These are phyloP conservation scores for Urechis unicinctus DNA, from an alignment of 2,888 invertebrate genomes.

Conservation along the genomic window DNA sequence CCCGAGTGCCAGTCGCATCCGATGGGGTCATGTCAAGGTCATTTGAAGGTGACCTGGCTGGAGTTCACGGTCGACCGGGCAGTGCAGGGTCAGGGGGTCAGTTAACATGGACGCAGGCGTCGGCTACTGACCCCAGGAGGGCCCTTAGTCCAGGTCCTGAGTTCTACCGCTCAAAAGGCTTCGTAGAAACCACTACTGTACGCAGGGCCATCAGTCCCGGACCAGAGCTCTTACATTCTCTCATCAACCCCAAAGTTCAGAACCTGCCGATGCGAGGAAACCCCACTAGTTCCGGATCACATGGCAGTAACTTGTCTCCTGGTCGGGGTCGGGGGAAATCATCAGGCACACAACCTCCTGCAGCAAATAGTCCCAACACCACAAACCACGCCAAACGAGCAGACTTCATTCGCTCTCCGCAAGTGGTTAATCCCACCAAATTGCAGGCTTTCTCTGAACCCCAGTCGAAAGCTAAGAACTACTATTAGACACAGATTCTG, in stretches of 20 bases:
- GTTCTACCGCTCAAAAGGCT: neutral
- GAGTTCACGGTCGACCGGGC: neutral
- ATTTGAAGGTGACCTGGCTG: neutral
- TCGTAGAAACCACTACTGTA: neutral
- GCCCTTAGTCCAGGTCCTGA: conserved; percentile 3
- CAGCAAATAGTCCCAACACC: too few species aligned
- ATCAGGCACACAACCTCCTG: too few species aligned
- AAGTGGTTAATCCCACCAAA: neutral
- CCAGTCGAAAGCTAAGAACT: too few species aligned
- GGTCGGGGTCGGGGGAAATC: too few species aligned
- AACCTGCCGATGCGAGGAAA: too few species aligned
- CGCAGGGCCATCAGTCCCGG: conserved; percentile 1
- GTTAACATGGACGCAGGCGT: too few species aligned
- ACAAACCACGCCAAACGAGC: neutral
- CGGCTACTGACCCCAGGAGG: neutral
- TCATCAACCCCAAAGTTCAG: too few species aligned
- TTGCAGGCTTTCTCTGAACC: neutral
- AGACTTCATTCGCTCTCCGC: neutral
- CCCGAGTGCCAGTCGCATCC: neutral
- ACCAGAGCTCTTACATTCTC: neutral
- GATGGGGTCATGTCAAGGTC: neutral
- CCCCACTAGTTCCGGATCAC: too few species aligned
- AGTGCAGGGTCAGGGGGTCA: neutral
- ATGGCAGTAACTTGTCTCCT: too few species aligned
- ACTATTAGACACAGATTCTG: too few species aligned